phyloP scores from a whole-genome alignment of 2,888 invertebrate genomes.

The Seira musarum region DNA sequence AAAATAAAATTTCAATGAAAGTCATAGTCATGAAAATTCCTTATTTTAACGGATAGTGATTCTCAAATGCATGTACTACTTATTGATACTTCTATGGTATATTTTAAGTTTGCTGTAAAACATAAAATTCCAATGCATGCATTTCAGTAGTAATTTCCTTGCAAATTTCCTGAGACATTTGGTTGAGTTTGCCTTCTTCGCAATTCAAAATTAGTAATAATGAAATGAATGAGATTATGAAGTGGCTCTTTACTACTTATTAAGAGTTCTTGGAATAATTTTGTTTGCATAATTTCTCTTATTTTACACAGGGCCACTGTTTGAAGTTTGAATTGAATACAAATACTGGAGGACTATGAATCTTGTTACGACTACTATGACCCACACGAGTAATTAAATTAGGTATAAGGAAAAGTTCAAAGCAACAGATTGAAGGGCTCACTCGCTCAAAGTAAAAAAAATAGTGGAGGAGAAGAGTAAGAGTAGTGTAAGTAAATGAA shows the following conservation, averaged over 20 bases:
- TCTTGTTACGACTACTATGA: constrained; percentile 11
- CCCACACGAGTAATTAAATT: constrained; percentile 27
- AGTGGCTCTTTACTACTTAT: background rate
- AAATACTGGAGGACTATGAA: background rate
- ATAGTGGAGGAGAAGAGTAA: constrained; percentile 17
- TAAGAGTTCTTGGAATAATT: constrained; percentile 7
- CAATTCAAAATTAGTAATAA: background rate
- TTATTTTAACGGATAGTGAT: too few relatives aligned
- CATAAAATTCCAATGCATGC: background rate
- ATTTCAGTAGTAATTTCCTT: background rate
- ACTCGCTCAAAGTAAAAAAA: background rate
- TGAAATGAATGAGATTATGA: background rate
- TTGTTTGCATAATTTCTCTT: too few relatives aligned
- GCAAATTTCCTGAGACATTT: background rate
- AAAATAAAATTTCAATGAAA: too few relatives aligned
- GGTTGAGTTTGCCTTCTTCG: too few relatives aligned
- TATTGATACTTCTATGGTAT: too few relatives aligned
- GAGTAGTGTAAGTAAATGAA: background rate
- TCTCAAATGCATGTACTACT: too few relatives aligned
- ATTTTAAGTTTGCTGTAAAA: too few relatives aligned
- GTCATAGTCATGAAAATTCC: too few relatives aligned
- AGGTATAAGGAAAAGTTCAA: background rate
- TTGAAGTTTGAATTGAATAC: background rate
- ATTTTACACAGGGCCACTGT: too few relatives aligned
- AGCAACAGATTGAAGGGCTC: constrained; percentile 16